Conservation (phyloP, 2,888 invertebrate species). For the Parnassius glacialis region DNA sequence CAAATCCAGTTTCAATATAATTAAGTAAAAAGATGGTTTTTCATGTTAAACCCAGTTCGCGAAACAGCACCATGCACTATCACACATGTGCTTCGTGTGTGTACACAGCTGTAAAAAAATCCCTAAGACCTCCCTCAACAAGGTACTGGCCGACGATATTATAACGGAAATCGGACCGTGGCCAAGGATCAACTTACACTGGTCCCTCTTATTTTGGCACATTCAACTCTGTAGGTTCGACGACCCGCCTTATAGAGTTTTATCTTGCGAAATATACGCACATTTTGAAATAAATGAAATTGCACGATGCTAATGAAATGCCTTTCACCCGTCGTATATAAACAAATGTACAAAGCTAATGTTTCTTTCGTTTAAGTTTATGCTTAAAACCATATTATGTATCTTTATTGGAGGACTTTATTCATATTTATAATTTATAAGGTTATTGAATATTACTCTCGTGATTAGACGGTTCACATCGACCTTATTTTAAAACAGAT, state of each 20-base stretch:
- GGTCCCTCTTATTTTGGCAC: slow-evolving; percentile 33
- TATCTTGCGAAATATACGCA: slow-evolving; percentile 27
- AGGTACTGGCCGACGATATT: slow-evolving; percentile 26
- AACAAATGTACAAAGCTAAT: not conserved
- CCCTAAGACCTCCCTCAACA: slow-evolving; percentile 38
- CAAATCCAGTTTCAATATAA: too few species aligned
- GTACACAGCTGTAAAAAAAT: slow-evolving; percentile 27
- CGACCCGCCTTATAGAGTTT: slow-evolving; percentile 22
- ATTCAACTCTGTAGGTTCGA: slow-evolving; percentile 31
- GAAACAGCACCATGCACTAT: slow-evolving; percentile 8
- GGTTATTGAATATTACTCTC: too few species aligned
- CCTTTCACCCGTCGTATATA: not conserved
- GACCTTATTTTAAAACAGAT: too few species aligned
- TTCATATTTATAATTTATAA: too few species aligned
- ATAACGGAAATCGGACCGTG: slow-evolving; percentile 33
- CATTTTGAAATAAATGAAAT: slow-evolving; percentile 17
- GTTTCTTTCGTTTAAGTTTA: not conserved
- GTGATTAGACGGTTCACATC: too few species aligned
- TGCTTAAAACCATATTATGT: not conserved
- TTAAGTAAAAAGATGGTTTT: not conserved
- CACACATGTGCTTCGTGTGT: slow-evolving; percentile 8
- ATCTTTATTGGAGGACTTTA: too few species aligned
- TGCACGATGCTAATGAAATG: slow-evolving; percentile 11
- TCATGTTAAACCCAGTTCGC: not conserved
- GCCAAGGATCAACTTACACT: slow-evolving; percentile 26